These are phyloP conservation scores for Clinocottus analis DNA, from an alignment of 2,113 vertebrate genomes.

Conservation along the genomic window DNA sequence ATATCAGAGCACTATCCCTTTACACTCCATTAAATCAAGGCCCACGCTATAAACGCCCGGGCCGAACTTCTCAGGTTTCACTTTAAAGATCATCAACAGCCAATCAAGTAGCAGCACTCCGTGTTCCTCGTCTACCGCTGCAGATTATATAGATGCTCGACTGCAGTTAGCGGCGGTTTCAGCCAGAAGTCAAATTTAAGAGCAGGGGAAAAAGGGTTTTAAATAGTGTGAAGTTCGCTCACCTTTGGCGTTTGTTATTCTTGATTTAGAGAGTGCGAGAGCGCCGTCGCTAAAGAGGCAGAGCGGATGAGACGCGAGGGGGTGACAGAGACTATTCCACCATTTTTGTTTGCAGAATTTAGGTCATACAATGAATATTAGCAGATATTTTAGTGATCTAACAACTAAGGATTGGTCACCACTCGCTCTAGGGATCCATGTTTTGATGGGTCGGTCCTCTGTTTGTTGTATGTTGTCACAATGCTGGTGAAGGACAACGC, in stretches of 20 bases:
- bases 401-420: not conserved
- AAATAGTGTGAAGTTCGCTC: not conserved
- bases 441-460: not conserved
- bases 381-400: not conserved
- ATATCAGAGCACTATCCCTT: conserved; percentile 66
- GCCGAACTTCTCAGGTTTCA: conserved; percentile 61
- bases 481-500: not conserved
- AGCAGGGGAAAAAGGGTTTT: not conserved
- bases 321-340: not conserved
- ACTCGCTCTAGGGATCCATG: not conserved
- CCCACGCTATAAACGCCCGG: conserved; percentile 43
- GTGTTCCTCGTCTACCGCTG: not conserved
- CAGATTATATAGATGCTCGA: not conserved
- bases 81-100: conserved; percentile 48
- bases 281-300: not conserved
- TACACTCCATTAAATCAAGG: conserved; percentile 65
- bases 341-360: not conserved
- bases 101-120: conserved; percentile 27
- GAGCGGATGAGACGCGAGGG: not conserved
- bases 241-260: not conserved
- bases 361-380: not conserved
- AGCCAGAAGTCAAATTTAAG: not conserved
- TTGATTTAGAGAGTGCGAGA: conserved; percentile 3
- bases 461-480: not conserved
- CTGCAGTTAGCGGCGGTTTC: not conserved